Percentiles rank a stretch among this genome's conserved stretches.
Evolutionary conservation across 2,113 vertebrate species (phyloP).

Genomic region (Dipodomys merriami): DNA sequence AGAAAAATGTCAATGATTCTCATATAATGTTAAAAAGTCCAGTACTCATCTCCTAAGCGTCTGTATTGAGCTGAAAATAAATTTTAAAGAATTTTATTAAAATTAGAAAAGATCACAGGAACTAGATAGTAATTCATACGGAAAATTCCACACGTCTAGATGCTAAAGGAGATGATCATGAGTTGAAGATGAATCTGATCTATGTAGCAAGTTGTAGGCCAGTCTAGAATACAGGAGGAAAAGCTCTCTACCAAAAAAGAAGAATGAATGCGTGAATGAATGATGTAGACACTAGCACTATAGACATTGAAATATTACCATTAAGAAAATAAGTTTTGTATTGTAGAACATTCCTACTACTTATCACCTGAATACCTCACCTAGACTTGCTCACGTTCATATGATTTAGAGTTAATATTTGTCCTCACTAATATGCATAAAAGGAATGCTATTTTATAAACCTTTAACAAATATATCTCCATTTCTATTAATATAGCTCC

Average conservation of each 20-base stretch:
- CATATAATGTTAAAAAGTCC: neutral
- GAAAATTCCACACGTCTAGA: no score
- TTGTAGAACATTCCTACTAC: neutral
- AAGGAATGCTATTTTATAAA: neutral
- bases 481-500: no score
- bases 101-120: neutral
- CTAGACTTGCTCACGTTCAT: neutral
- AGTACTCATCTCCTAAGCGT: neutral
- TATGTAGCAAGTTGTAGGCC: no score
- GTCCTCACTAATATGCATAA: neutral
- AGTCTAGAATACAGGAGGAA: no score
- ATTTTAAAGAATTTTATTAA: neutral
- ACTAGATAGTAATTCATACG: no score
- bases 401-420: neutral
- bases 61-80: neutral
- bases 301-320: neutral
- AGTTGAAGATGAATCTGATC: no score
- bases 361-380: neutral
- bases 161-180: no score
- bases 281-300: fast-evolving
- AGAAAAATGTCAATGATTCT: neutral
- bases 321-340: neutral
- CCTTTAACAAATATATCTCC: neutral
- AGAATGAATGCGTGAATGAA: no score
- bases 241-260: no score